These are phyloP conservation scores for Oxygymnocypris stewartii DNA, from an alignment of 2,113 vertebrate genomes.

Conservation along the genomic window DNA sequence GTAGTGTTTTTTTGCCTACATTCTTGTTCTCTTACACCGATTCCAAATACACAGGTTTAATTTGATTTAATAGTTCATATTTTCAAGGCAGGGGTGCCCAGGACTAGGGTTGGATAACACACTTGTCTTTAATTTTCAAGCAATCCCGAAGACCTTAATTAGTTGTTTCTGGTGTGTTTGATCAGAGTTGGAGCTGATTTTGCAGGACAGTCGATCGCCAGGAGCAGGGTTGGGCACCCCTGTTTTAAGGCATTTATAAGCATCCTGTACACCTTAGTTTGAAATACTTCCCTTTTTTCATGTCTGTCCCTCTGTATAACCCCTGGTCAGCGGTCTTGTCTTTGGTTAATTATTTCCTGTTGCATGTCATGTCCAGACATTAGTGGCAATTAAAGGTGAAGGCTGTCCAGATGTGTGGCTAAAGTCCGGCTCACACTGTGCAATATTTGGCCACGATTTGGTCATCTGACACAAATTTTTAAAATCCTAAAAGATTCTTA, in stretches of 20 bases:
- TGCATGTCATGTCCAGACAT: constrained; percentile 67
- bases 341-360: constrained; percentile 56
- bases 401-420: constrained; percentile 69
- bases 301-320: neutral
- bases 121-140: too few species aligned
- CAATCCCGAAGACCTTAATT: too few species aligned
- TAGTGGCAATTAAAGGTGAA: constrained; percentile 72
- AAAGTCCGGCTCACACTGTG: too few species aligned
- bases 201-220: too few species aligned
- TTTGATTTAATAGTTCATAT: neutral
- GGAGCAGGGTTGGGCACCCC: too few species aligned
- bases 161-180: too few species aligned
- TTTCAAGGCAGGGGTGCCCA: too few species aligned
- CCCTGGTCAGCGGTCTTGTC: constrained; percentile 23
- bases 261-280: neutral
- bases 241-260: neutral
- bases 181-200: too few species aligned
- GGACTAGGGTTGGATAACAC: too few species aligned
- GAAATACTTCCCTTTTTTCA: neutral
- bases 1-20: neutral
- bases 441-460: too few species aligned
- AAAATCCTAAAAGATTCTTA: too few species aligned
- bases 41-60: neutral
- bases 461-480: too few species aligned
- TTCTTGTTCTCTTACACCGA: neutral